Base-by-base conservation (phyloP, 2,113 vertebrate species). In the Eurystomus gularis region DNA sequence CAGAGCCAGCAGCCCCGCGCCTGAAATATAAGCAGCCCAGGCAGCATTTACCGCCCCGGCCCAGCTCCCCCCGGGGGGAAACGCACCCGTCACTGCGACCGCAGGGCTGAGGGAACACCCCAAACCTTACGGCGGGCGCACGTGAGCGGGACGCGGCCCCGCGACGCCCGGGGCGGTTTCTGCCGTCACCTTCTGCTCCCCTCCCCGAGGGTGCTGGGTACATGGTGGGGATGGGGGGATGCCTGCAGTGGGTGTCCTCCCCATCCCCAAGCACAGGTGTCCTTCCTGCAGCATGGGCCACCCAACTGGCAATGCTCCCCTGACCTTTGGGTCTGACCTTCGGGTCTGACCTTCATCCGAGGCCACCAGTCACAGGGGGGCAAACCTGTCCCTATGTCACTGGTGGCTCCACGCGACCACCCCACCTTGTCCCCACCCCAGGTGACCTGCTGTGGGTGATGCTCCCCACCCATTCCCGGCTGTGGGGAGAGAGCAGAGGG, bases 21-120 rank as follows among this genome's bases (percentile, higher is more conserved):
- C 92, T 95, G 95, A 93, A 96, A 97, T 96, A 97, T 94, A 97
- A 96, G 90, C 90, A 70, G 94, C 12, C 60, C 24, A 54, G 94
- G 92, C 70, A 40, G 85, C 84, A 35, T 66, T 95, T 72, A 90
- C 78, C 77, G 52, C 33, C 64, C 92, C 73, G 5, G 69, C 91
- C 85, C 82, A 29, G 49, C 64, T 81, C 21, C 93, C 96, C 88
- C 87, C 5, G 18, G 39, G 95, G 90, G 75, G 19, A 37, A 89
- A 90, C 49, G 12, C 35, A 7, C 65, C 42, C 62, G 76, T 61
- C 92, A 69, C 58, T 62, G 3, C 51, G 62, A 88, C 95, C 93
- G n/a, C 95, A 90, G 68, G 24, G 52, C 20, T 29, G 33, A 21
- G 48, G 87, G 79, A 94, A 92, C 90, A 90, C 71, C 94, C 95